Evolutionary conservation across 2,888 invertebrate species (phyloP), one percentile per base, ranked within the genome.

Genomic region (Ochlodes sylvanus): DNA sequence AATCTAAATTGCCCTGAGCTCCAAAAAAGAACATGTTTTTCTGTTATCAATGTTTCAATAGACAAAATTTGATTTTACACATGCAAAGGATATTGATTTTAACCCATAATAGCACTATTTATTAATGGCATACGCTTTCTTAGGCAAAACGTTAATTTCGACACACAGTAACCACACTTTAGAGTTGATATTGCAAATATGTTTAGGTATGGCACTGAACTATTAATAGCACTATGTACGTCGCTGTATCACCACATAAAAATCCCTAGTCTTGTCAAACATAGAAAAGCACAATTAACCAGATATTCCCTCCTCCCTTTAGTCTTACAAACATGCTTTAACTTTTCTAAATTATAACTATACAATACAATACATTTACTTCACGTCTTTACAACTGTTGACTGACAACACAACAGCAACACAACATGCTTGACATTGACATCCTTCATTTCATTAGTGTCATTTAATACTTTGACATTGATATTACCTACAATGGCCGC

Each of bases 191-290:
- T 44, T 44, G 21, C 42, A 12, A 41, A 42, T 12, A 56, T 34
- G 17, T 27, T 44, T 44, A 14, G 27, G 3, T 2, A 19, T 52
- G 19, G 14, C 21, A 52, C 52, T 21, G 52, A 21, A 52, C 52
- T 58, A 44, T 27, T 69, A 68, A 73, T 69, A 63, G 44, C 64
- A 56, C 47, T 41, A 12, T 52, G n/a, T 15, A 58, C 58, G 17
- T 55, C 41, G 42, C 12, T n/a, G 15, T 9, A 42, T 58, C 21
- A 58, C 10, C 42, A n/a, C 21, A 15, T 21, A 9, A 21, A 58
- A 44, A 44, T 42, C 41, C 42, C 42, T 58, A 14, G 21, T n/a
- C 21, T 52, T 14, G 52, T 14, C 14, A 10, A 21, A 19, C 21
- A 38, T 38, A 34, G 19, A 62, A 50, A 47, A 62, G 50, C 61